Percentiles rank a stretch among this genome's conserved stretches.
phyloP scores from a whole-genome alignment of 2,113 vertebrate genomes.

The Oryzias celebensis region DNA sequence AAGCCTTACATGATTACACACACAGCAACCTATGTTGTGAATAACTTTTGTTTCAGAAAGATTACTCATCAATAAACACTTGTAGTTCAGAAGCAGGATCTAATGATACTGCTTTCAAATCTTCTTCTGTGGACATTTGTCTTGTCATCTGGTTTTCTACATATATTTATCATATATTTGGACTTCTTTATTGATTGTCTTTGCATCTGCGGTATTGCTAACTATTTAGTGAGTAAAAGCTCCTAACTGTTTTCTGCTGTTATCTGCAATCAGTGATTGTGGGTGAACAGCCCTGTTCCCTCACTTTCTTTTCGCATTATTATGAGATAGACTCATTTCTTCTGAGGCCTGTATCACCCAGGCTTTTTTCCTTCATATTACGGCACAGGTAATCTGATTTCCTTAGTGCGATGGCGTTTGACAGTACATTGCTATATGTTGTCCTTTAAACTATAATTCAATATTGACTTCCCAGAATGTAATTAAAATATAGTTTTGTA shows the following conservation, averaged over 20 bases:
- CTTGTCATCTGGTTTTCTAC: slow-evolving; percentile 28
- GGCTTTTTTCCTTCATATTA: slow-evolving; percentile 63
- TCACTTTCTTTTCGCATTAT: slow-evolving; percentile 46
- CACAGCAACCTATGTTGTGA: neutral
- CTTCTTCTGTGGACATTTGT: slow-evolving; percentile 22
- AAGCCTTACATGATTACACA: too few species aligned
- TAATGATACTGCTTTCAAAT: slow-evolving; percentile 17
- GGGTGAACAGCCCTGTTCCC: slow-evolving; percentile 64
- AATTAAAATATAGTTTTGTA: slow-evolving; percentile 42
- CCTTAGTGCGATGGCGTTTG: slow-evolving; percentile 67
- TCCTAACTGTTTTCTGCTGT: slow-evolving; percentile 65
- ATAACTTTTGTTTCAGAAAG: slow-evolving; percentile 11
- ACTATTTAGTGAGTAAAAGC: slow-evolving; percentile 49
- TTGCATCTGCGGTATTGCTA: slow-evolving; percentile 48
- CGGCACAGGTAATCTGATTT: slow-evolving; percentile 49
- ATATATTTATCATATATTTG: slow-evolving; percentile 50
- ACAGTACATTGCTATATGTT: slow-evolving; percentile 70
- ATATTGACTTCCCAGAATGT: slow-evolving; percentile 50
- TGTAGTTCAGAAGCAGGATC: neutral
- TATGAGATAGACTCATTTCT: slow-evolving; percentile 47
- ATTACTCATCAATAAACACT: neutral
- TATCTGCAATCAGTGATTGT: slow-evolving; percentile 66
- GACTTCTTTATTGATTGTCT: slow-evolving; percentile 49
- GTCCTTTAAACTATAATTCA: slow-evolving; percentile 60
- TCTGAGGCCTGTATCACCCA: slow-evolving; percentile 55